Conservation (phyloP, 2,797 vertebrate species). For the Enteromius argenteus region DNA sequence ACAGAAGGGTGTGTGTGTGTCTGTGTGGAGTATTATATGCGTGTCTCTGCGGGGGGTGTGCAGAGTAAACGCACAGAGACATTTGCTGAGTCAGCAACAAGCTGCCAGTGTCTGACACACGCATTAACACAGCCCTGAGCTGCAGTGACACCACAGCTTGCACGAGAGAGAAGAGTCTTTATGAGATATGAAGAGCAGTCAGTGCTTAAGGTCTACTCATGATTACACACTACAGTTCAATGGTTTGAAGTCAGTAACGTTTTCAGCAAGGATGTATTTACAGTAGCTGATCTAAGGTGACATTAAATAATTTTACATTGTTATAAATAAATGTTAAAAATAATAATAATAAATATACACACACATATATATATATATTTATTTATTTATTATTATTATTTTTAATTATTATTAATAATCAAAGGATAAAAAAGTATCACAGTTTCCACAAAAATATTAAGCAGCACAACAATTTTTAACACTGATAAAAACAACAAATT, state of each 20-base stretch:
- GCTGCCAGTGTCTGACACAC: conserved; percentile 42
- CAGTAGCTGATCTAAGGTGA: neutral
- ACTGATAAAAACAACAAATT: neutral
- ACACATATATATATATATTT: too few species aligned
- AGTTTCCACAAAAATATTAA: neutral
- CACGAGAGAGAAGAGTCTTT: neutral
- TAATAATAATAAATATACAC: too few species aligned
- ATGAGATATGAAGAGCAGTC: neutral
- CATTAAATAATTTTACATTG: neutral
- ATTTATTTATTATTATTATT: neutral
- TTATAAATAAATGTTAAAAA: neutral
- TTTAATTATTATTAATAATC: neutral
- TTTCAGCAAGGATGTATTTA: neutral
- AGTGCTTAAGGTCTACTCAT: neutral
- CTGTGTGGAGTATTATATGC: conserved; percentile 4
- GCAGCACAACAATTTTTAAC: neutral
- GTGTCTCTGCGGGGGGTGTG: conserved; percentile 5
- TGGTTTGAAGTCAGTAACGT: neutral
- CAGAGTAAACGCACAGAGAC: conserved; percentile 14
- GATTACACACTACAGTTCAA: neutral
- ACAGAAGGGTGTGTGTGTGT: neutral
- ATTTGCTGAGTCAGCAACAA: conserved; percentile 45
- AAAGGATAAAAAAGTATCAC: neutral
- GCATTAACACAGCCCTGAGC: conserved; percentile 21
- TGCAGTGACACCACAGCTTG: neutral